Evolutionary conservation across 2,113 vertebrate species (phyloP), one percentile per base, ranked within the genome.

Genomic region (Hepsetus odoe): DNA sequence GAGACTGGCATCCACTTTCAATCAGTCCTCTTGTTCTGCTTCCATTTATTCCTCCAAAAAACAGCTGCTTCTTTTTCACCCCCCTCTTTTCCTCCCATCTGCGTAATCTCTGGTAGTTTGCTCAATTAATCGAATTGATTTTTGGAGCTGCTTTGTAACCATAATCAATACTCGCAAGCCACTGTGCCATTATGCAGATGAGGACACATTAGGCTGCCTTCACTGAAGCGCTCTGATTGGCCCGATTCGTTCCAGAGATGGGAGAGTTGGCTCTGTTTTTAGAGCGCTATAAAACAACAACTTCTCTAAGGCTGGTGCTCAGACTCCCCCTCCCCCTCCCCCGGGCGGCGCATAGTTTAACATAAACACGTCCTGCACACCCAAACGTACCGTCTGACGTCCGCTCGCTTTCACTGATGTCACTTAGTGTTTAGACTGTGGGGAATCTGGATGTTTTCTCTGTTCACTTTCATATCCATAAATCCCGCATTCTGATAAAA

Each of bases 91-190:
- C 53, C 49, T 80, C 79, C 78, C 62, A 83, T 85, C 87, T 84
- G 79, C 85, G 86, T 86, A 87, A 90, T 89, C 86, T 80, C 80
- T 76, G 53, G 14, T 80, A 85, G 84, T 83, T 86, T 86, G 79
- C 86, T 88, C 88, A 86, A 86, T 88, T 84, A 77, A 83, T 88
- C 80, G 80, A 88, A 91, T 86, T 55, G 82, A 89, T 87, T 89
- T 90, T 81, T 82, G 81, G 82, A 85, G 81, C 82, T 30, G 75
- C 82, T 85, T 85, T 44, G 74, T 85, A 89, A 82, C 85, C 74
- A 77, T 83, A 88, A 87, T 90, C 88, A 77, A 90, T 89, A 87
- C 82, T 75, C 49, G 68, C 72, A 81, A 89, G 83, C 78, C 35
- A 68, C 72, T 69, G 58, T 68, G 71, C 79, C 85, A 86, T 89